Percentiles rank a stretch among this genome's conserved stretches.
These are phyloP conservation scores for Agapetus fuscipes DNA, from an alignment of 2,888 invertebrate genomes.

Conservation along the genomic window DNA sequence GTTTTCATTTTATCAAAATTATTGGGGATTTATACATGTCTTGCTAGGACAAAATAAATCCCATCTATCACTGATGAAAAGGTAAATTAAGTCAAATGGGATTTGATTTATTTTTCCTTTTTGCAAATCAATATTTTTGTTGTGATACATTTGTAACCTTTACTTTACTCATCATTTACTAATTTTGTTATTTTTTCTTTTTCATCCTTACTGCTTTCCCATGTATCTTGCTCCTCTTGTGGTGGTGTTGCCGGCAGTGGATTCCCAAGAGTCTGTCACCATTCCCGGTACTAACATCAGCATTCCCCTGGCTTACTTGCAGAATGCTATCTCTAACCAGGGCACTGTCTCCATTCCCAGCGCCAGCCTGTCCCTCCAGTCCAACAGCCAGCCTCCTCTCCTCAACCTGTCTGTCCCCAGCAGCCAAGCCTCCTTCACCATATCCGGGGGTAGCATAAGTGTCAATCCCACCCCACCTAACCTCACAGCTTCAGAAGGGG, in stretches of 20 bases:
- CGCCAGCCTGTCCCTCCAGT: constrained; percentile 43
- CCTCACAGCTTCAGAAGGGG: constrained; percentile 5
- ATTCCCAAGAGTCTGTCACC: constrained; percentile 45
- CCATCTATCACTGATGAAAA: too few relatives aligned
- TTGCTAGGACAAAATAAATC: too few relatives aligned
- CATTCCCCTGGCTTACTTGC: constrained; percentile 38
- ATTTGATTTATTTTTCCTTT: too few relatives aligned
- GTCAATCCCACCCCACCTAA: constrained; percentile 10
- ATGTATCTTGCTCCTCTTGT: constrained; percentile 5
- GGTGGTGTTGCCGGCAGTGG: constrained; percentile 22
- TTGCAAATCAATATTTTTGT: too few relatives aligned
- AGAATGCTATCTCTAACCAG: constrained; percentile 15
- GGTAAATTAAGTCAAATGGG: too few relatives aligned
- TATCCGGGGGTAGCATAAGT: constrained; percentile 23
- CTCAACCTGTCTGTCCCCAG: constrained; percentile 14
- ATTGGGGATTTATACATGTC: too few relatives aligned
- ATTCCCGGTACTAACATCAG: constrained; percentile 56
- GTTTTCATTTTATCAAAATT: too few relatives aligned
- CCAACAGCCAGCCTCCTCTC: constrained; percentile 22
- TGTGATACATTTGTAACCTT: too few relatives aligned
- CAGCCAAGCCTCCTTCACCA: constrained; percentile 17
- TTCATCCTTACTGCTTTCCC: constrained; percentile 10
- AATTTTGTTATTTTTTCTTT: constrained; percentile 19
- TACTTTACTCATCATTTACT: constrained; percentile 17
- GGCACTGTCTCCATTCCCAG: constrained; percentile 42